Evolutionary conservation across 2,797 vertebrate species (phyloP).

Genomic region (Corythornis leucogaster): DNA sequence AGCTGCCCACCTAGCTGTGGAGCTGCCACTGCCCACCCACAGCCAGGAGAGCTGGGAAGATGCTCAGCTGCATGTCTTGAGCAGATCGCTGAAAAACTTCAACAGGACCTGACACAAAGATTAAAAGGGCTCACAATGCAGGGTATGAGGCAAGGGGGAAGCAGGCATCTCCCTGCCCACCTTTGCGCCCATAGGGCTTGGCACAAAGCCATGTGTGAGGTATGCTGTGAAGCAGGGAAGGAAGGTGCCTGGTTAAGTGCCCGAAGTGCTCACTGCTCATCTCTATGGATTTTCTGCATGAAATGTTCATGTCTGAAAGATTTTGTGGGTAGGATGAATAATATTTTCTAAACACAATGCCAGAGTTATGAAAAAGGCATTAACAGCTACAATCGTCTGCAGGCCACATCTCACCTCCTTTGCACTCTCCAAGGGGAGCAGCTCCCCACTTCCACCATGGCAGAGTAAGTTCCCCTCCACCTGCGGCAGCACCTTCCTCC

Average conservation of each 20-base stretch:
- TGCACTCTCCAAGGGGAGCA: not conserved
- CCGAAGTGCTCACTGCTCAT: not conserved
- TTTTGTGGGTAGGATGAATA: not conserved
- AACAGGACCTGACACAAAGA: not conserved
- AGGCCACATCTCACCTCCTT: not conserved
- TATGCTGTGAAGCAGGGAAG: not conserved
- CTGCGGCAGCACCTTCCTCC: not conserved
- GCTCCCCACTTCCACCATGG: not conserved
- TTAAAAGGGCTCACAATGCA: rapidly evolving
- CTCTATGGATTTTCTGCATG: conserved; percentile 10
- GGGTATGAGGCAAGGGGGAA: rapidly evolving
- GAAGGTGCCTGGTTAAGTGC: not conserved
- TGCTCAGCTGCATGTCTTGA: not conserved
- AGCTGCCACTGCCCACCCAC: rapidly evolving
- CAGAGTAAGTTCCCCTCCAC: not conserved
- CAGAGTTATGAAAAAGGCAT: not conserved
- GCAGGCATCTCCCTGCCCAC: not conserved
- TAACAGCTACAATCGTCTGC: not conserved
- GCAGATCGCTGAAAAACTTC: not conserved
- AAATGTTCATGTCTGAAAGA: not conserved
- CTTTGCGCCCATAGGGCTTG: not conserved
- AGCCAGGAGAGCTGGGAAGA: not conserved
- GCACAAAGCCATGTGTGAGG: rapidly evolving
- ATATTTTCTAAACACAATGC: conserved; percentile 11
- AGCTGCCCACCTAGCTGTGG: rapidly evolving